Evolutionary conservation across 2,113 vertebrate species (phyloP), one percentile per base, ranked within the genome.

Genomic region (Sula dactylatra): DNA sequence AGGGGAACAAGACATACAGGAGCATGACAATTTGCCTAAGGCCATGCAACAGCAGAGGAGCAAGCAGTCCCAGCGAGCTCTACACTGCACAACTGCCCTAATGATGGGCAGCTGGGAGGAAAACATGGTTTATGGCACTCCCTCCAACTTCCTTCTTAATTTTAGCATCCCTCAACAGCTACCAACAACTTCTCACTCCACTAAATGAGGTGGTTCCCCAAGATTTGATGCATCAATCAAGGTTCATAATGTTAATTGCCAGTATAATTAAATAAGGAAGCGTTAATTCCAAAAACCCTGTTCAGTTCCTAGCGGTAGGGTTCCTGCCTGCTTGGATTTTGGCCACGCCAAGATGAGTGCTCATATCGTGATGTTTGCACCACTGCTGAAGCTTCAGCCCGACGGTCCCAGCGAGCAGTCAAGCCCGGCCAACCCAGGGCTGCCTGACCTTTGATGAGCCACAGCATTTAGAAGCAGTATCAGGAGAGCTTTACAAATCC

Each of bases 291-390:
- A 31, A 65, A 36, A 65, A 16, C 18, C 31, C 24, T 38, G 9
- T 13, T 65, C 11, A 14, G 20, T 34, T 16, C 40, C 27, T 6
- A 29, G 31, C 16, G 24, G 47, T 3, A 44, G n/a, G 7, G 44
- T 13, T 81, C 45, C 76, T 71, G 17, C 10, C n/a, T 65, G 31
- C 10, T 31, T 12, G 32, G 31, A 27, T 59, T 77, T 71, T 16
- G n/a, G 25, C 55, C 31, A 18, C 16, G 2, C 17, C 5, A 17
- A 77, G n/a, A 13, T 66, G 26, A 38, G 10, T 44, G 14, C 27
- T 44, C 2, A 0, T 7, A 49, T 32, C 20, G 13, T 40, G 10
- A 8, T 0, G 5, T 16, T 12, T n/a, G 7, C 20, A 42, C 13
- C 8, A 4, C 34, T n/a, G 15, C 24, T 52, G 36, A 54, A 70